phyloP scores from a whole-genome alignment of 2,797 vertebrate species.

The Acridotheres tristis region DNA sequence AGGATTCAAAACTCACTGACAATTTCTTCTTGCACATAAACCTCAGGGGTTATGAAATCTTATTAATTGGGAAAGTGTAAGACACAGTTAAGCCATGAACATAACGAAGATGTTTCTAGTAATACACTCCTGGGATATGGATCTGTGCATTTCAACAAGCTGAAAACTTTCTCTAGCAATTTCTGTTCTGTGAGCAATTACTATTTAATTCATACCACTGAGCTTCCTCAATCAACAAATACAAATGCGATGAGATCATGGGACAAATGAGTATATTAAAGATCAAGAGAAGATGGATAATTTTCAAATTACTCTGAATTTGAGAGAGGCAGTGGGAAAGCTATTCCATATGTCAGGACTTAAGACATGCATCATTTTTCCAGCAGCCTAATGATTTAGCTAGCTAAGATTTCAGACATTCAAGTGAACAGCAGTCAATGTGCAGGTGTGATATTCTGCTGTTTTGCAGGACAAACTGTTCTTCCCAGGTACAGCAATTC shows the following conservation, averaged over 20 bases:
- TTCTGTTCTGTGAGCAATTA: conserved; percentile 20
- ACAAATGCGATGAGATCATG: conserved; percentile 56
- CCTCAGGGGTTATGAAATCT: conserved; percentile 60
- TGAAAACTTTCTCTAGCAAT: conserved; percentile 19
- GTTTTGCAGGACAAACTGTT: neutral
- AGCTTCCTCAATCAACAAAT: conserved; percentile 56
- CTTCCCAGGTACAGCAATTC: conserved; percentile 11
- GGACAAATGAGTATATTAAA: conserved; percentile 71
- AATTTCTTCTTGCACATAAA: conserved; percentile 54
- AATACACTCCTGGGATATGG: conserved; percentile 38
- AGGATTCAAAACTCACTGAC: conserved; percentile 48
- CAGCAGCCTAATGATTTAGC: conserved; percentile 48
- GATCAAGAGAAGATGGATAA: conserved; percentile 64
- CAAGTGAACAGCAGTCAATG: conserved; percentile 38
- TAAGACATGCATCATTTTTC: conserved; percentile 55
- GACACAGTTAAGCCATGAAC: conserved; percentile 32
- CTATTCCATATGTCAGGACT: conserved; percentile 59
- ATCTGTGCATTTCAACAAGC: conserved; percentile 40
- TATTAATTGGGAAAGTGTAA: conserved; percentile 57
- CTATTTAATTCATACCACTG: conserved; percentile 59
- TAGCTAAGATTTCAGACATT: conserved; percentile 65
- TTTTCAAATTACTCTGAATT: conserved; percentile 70
- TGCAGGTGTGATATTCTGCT: conserved; percentile 62
- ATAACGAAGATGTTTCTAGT: conserved; percentile 29
- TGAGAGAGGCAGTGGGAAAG: conserved; percentile 42